Base-by-base conservation (phyloP, 2,113 vertebrate species). In the Sula dactylatra region DNA sequence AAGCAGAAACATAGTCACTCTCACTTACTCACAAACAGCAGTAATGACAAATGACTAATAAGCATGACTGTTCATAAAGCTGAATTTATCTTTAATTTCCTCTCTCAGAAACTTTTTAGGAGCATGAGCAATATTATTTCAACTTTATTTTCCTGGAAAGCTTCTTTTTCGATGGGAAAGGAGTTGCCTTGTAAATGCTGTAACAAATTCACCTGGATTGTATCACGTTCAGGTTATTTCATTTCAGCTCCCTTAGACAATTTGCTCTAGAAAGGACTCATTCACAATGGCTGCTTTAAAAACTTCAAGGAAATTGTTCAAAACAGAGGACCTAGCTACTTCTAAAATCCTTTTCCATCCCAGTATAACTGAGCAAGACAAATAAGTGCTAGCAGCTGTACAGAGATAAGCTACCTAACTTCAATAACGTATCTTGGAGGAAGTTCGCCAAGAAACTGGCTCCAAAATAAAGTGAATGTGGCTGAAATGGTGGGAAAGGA, bases 51-150 rank as follows among this genome's bases (percentile, higher is more conserved):
- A 79, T 79, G 84, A 76, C 66, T 94, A 95, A 91, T 67, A 90
- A 62, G 27, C 55, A 61, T 73, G 62, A 91, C 31, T 88, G 62
- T 34, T 92, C 54, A 45, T 72, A 82, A 87, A 71, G 29, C 49
- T 82, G 78, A 56, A 86, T 61, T 96, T 80, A 29, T 44, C 71
- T 95, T 91, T 77, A 69, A 80, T 96, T 91, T 93, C 32, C 82
- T 71, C 40, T 83, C 49, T 69, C 3, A 0, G 71, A 90, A 88
- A 78, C 29, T 38, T 82, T 88, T 66, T 32, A 81, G 67, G 42
- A 77, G 9, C 20, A 27, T 47, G 38, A 95, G 32, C 55, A 78
- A 71, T 67, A 78, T 40, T 42, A 78, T 78, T 83, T 92, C 38
- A 78, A 32, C 21, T 62, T 70, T 47, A 17, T 77, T 95, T 95